These are phyloP conservation scores for Sthenelais limicola DNA, from an alignment of 2,888 invertebrate species.

Conservation along the genomic window DNA sequence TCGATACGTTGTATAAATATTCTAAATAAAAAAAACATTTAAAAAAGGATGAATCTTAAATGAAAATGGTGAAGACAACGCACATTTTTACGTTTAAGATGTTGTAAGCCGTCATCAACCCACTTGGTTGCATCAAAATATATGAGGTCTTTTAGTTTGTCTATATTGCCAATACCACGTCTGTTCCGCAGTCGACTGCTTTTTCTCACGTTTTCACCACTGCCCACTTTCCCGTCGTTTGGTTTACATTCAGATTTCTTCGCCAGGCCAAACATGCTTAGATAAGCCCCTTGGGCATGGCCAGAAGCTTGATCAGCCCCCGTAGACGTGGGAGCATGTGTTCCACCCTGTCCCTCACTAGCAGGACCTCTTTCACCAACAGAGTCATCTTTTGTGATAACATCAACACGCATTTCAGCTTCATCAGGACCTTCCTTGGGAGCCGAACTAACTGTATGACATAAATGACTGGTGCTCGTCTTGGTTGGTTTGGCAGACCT, in stretches of 20 bases:
- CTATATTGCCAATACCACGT: constrained; percentile 31
- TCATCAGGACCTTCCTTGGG: too few species aligned
- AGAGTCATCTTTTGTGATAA: too few species aligned
- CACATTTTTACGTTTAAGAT: constrained; percentile 14
- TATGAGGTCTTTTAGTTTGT: constrained; percentile 38
- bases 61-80: too few species aligned
- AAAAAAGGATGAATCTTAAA: too few species aligned
- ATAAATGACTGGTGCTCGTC: too few species aligned
- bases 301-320: neutral
- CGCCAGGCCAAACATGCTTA: constrained; percentile 14
- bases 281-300: neutral
- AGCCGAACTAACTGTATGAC: too few species aligned
- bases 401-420: too few species aligned
- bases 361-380: too few species aligned
- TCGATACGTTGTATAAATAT: too few species aligned
- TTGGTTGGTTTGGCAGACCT: too few species aligned
- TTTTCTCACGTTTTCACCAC: constrained; percentile 17
- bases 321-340: neutral
- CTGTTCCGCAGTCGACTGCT: constrained; percentile 37
- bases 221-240: neutral
- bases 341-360: too few species aligned
- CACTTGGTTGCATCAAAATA: constrained; percentile 33
- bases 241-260: constrained; percentile 10
- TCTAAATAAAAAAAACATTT: too few species aligned
- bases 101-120: neutral